These are phyloP conservation scores for Cheilosia vernalis DNA, from an alignment of 2,888 invertebrate genomes.

Conservation along the genomic window DNA sequence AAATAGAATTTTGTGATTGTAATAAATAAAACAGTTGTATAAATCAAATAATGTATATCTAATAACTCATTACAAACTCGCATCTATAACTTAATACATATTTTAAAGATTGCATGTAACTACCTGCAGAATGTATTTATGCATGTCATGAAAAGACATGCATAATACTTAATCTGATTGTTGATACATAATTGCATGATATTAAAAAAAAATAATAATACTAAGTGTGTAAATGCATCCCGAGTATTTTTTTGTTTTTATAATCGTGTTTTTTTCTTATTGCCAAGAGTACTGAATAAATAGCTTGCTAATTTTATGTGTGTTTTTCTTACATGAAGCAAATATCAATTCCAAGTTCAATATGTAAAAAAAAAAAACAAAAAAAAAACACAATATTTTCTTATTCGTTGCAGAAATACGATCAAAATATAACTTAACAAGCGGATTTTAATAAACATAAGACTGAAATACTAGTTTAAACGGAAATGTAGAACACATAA, in stretches of 20 bases:
- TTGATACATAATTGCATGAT: conserved; percentile 47
- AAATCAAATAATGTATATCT: not conserved
- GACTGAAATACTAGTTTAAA: conserved; percentile 83
- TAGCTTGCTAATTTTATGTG: conserved; percentile 68
- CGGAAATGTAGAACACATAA: conserved; percentile 41
- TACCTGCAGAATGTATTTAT: not conserved
- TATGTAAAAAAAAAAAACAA: not conserved
- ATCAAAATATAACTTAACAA: conserved; percentile 83
- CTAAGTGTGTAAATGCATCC: conserved; percentile 63
- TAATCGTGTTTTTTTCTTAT: conserved; percentile 44
- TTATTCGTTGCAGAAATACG: conserved; percentile 81
- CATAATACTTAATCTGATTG: not conserved
- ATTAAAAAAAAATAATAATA: conserved; percentile 6
- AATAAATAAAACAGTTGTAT: not conserved
- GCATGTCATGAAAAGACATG: not conserved
- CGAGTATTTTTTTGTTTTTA: conserved; percentile 27
- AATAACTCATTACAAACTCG: not conserved
- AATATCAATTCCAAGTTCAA: conserved; percentile 22
- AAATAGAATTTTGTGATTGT: conserved; percentile 23
- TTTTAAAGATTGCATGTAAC: conserved; percentile 14
- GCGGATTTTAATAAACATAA: conserved; percentile 82
- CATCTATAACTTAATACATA: not conserved
- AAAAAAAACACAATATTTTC: conserved; percentile 53
- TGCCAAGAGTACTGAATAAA: conserved; percentile 40
- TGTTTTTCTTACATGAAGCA: conserved; percentile 43